Evolutionary conservation across 2,113 vertebrate genomes (phyloP).

Genomic region (Eurypyga helias): DNA sequence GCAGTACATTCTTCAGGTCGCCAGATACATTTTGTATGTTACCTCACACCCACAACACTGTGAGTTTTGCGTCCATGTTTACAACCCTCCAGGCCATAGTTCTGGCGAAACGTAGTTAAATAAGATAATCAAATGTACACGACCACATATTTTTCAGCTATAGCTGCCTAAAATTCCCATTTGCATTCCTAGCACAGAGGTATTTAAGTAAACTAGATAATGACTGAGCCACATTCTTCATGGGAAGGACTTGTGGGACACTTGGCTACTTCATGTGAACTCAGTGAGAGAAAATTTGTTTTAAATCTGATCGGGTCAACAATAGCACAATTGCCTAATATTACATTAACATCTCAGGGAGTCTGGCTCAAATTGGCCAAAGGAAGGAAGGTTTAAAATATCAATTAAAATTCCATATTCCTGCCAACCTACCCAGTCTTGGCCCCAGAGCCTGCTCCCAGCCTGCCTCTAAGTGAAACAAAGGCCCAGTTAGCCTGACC

Average conservation of each 20-base stretch:
- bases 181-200: background rate
- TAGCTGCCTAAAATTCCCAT: background rate
- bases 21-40: background rate
- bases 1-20: background rate
- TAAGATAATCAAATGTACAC: background rate
- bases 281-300: background rate
- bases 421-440: slow-evolving; percentile 45
- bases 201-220: slow-evolving; percentile 19
- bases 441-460: slow-evolving; percentile 4
- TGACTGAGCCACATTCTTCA: background rate
- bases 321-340: slow-evolving; percentile 22
- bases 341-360: slow-evolving; percentile 16
- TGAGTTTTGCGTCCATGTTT: background rate
- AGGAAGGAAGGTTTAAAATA: slow-evolving; percentile 57
- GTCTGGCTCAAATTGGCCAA: background rate
- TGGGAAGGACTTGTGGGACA: background rate
- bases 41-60: background rate
- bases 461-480: background rate
- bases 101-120: background rate
- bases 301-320: slow-evolving; percentile 9
- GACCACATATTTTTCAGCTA: background rate
- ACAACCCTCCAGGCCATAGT: background rate
- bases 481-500: background rate
- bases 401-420: slow-evolving; percentile 50
- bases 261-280: background rate